phyloP scores from a whole-genome alignment of 2,888 invertebrate species.

The Synanthedon vespiformis region DNA sequence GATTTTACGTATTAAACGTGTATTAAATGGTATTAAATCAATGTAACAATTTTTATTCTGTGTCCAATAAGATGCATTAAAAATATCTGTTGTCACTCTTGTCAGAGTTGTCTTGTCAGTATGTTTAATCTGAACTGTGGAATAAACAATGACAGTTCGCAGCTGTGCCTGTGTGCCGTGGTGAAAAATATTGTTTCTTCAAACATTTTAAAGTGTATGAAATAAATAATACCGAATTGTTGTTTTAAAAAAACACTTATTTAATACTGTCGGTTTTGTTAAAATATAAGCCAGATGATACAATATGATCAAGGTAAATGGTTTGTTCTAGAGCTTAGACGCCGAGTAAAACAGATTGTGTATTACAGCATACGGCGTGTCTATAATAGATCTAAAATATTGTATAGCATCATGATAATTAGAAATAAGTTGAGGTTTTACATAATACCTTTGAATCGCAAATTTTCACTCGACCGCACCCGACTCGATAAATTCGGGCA shows the following conservation, averaged over 20 bases:
- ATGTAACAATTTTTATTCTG: no score
- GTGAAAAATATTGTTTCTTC: conserved; percentile 31
- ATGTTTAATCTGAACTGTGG: no score
- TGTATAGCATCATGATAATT: not conserved
- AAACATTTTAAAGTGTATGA: conserved; percentile 28
- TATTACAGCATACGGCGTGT: not conserved
- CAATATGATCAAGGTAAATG: conserved; percentile 42
- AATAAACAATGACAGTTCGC: conserved; percentile 42
- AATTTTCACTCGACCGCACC: no score
- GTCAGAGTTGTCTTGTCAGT: no score
- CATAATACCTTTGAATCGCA: not conserved
- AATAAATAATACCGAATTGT: conserved; percentile 2
- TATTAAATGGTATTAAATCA: no score
- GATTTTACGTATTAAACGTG: no score
- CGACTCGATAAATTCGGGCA: conserved; percentile 16
- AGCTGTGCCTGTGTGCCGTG: conserved; percentile 40
- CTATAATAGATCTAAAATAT: not conserved
- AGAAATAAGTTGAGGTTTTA: not conserved
- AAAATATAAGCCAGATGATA: conserved; percentile 1
- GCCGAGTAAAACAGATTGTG: not conserved
- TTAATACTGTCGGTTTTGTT: not conserved
- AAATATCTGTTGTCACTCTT: no score
- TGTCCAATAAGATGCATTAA: no score
- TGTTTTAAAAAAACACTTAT: not conserved
- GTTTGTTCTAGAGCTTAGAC: conserved; percentile 7